These are phyloP conservation scores for Castor canadensis DNA, from an alignment of 2,113 vertebrate genomes.

Conservation along the genomic window DNA sequence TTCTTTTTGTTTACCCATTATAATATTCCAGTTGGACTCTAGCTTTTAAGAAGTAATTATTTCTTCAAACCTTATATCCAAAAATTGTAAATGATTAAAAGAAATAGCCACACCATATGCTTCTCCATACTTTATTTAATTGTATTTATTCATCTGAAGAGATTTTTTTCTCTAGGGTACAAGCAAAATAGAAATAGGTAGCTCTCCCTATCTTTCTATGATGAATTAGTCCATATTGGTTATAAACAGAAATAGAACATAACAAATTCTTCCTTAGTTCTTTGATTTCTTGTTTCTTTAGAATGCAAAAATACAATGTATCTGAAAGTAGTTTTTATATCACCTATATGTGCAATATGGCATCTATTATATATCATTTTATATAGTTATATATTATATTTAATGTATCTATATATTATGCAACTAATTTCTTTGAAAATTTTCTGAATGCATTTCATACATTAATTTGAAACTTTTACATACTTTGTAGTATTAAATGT, in stretches of 20 bases:
- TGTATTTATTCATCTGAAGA: not conserved
- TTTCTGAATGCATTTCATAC: not conserved
- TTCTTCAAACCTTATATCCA: not conserved
- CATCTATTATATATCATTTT: not conserved
- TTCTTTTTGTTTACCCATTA: not conserved
- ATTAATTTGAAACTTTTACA: not conserved
- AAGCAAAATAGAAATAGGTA: not conserved
- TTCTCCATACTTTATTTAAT: not conserved
- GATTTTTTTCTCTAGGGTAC: not conserved
- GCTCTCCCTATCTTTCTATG: not conserved
- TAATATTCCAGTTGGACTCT: not conserved
- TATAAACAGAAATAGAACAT: not conserved
- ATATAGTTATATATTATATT: not conserved
- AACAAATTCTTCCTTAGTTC: not conserved
- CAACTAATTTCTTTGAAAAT: constrained; percentile 58
- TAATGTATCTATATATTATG: not conserved
- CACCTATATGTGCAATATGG: not conserved
- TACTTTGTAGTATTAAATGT: constrained; percentile 66
- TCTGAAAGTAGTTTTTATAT: constrained; percentile 7
- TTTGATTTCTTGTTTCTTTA: not conserved
- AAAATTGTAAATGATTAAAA: not conserved
- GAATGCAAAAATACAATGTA: not conserved
- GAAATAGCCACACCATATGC: not conserved
- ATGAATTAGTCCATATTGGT: not conserved
- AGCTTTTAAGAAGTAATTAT: not conserved